phyloP scores from a whole-genome alignment of 2,797 vertebrate genomes.

The Lagodon rhomboides region DNA sequence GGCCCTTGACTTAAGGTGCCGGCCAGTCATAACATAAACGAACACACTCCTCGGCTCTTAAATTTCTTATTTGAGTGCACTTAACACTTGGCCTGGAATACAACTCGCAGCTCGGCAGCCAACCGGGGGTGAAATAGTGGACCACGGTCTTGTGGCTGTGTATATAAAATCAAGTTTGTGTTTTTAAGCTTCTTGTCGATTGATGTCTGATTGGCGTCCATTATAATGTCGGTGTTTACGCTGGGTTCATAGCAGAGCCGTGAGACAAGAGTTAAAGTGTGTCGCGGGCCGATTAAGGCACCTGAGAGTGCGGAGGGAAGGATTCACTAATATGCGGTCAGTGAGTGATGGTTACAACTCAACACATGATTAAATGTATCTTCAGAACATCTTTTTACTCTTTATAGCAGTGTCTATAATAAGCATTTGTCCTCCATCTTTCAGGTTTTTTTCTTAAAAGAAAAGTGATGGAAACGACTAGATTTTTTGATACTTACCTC shows the following conservation, averaged over 20 bases:
- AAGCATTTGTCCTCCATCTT: not conserved
- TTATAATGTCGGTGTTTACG: slow-evolving; percentile 52
- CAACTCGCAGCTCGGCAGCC: not conserved
- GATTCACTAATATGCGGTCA: not conserved
- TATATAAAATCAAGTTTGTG: slow-evolving; percentile 37
- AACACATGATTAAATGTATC: not conserved
- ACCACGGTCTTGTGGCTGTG: not conserved
- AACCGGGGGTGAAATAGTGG: slow-evolving; percentile 22
- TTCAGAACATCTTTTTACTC: not conserved
- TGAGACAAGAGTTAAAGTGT: slow-evolving; percentile 32
- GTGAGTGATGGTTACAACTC: not conserved
- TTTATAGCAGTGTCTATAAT: not conserved
- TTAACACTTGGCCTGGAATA: slow-evolving; percentile 52
- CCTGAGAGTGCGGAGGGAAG: slow-evolving; percentile 26
- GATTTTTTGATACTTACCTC: not conserved
- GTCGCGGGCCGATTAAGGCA: slow-evolving; percentile 2
- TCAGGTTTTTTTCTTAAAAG: not conserved
- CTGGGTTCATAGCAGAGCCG: slow-evolving; percentile 25
- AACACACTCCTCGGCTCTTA: slow-evolving; percentile 56
- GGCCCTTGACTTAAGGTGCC: slow-evolving; percentile 60
- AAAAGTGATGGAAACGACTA: slow-evolving; percentile 2
- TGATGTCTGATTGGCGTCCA: slow-evolving; percentile 44
- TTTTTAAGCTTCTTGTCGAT: slow-evolving; percentile 32
- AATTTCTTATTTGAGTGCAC: slow-evolving; percentile 63
- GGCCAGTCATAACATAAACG: slow-evolving; percentile 71